Conservation (phyloP, 2,888 invertebrate genomes). For the Cancer borealis region DNA sequence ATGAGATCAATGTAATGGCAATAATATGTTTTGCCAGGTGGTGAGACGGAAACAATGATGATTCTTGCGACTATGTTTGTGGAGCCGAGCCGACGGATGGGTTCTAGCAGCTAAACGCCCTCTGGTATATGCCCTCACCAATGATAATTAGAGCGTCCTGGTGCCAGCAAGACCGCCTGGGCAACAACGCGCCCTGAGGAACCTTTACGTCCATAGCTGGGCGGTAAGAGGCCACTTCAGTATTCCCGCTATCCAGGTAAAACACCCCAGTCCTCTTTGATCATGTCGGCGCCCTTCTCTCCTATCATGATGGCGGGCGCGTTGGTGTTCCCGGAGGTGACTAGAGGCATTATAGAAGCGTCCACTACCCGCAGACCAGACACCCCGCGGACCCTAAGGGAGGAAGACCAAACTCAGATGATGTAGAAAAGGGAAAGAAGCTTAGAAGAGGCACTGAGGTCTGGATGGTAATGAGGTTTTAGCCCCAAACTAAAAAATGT, state of each 20-base stretch:
- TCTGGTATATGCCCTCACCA: background rate
- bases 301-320: slow-evolving; percentile 59
- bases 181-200: background rate
- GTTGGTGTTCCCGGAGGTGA: slow-evolving; percentile 54
- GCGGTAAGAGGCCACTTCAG: background rate
- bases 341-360: slow-evolving; percentile 57
- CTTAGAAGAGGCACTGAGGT: background rate
- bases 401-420: background rate
- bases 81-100: too few species aligned
- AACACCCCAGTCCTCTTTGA: slow-evolving; percentile 42
- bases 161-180: background rate
- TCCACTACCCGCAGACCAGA: slow-evolving; percentile 59
- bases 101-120: background rate
- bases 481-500: background rate
- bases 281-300: slow-evolving; percentile 56
- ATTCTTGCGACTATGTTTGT: too few species aligned
- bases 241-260: background rate
- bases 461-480: background rate
- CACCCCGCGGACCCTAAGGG: slow-evolving; percentile 57
- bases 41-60: too few species aligned
- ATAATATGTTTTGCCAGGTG: too few species aligned
- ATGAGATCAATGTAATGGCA: too few species aligned
- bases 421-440: background rate
- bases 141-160: background rate
- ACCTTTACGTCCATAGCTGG: background rate